Evolutionary conservation across 2,888 invertebrate genomes (phyloP).

Genomic region (Agrochola macilenta): DNA sequence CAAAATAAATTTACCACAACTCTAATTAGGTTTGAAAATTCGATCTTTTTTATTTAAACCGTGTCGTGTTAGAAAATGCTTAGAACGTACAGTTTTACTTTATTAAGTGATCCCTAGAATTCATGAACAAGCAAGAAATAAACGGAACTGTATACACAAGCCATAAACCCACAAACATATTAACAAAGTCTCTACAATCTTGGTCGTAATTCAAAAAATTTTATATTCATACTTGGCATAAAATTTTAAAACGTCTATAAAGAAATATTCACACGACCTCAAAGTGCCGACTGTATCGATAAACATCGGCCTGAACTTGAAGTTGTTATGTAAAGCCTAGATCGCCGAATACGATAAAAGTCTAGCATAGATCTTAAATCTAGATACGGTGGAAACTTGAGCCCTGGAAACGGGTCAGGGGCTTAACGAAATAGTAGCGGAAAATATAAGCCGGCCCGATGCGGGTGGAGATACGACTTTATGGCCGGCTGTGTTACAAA

Average conservation of each 20-base stretch:
- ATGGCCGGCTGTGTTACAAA: constrained; percentile 36
- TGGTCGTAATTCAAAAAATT: constrained; percentile 53
- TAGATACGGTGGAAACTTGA: constrained; percentile 82
- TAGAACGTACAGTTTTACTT: not conserved
- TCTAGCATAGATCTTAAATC: constrained; percentile 80
- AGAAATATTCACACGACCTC: constrained; percentile 64
- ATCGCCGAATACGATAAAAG: constrained; percentile 78
- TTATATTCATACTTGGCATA: constrained; percentile 62
- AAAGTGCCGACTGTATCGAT: constrained; percentile 71
- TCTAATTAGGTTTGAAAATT: not conserved
- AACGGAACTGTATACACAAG: not conserved
- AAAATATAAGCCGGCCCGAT: constrained; percentile 61
- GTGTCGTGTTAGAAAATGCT: not conserved
- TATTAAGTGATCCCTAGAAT: not conserved
- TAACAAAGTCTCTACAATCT: constrained; percentile 48
- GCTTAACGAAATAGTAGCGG: constrained; percentile 70
- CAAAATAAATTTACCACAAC: not conserved
- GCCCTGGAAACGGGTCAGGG: constrained; percentile 82
- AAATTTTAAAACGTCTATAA: constrained; percentile 59
- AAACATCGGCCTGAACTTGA: constrained; percentile 79
- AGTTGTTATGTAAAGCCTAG: constrained; percentile 78
- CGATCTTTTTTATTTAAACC: not conserved
- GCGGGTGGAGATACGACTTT: constrained; percentile 26
- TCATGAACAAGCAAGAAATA: constrained; percentile 13
- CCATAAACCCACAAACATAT: constrained; percentile 36